Base-by-base conservation (phyloP, 2,888 invertebrate genomes). In the Apamea monoglypha region DNA sequence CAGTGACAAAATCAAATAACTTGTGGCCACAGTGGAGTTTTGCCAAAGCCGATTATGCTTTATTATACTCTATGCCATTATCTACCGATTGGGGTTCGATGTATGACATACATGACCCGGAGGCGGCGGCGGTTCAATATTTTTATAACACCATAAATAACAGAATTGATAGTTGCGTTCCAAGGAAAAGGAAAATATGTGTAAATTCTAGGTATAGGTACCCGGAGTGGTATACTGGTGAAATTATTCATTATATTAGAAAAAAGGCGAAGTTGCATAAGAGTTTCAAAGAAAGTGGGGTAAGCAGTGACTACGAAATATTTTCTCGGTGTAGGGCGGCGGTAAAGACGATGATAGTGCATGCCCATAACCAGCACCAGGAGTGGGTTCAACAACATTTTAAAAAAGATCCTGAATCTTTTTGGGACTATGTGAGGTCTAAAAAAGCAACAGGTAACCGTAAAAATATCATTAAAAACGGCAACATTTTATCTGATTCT, bases 21-120 rank as follows among this genome's bases (percentile, higher is more conserved):
- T 32, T 10, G 21, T 29, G 21, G 29, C 40, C 75, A 18, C 80
- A 78, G 18, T 78, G 78, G 73, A 78, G 61, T 63, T 74, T 78
- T 36, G 18, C 16, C 21, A 78, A 78, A 56, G 78, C 78, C 1
- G 61, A 73, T 72, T 68, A 40, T 21, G 14, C n/a, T 3, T 36
- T 2, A 59, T 68, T 78, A 6, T 78, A 78, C 40, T 47, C 44
- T 6, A n/a, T 73, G 50, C 32, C 73, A 63, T 21, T 21, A 21
- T 44, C 44, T 7, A 25, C 14, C 44, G 78, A 78, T 44, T 73
- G 73, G 73, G 32, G n/a, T 47, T 25, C 56, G 18, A 47, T 69
- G 47, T 50, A 61, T 29, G 21, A 61, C 21, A 36, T 74, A 21
- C n/a, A 16, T 29, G 40, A 79, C 66, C 66, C 36, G 6, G 66